These are phyloP conservation scores for Brenthis daphne DNA, from an alignment of 2,888 invertebrate species.

Conservation along the genomic window DNA sequence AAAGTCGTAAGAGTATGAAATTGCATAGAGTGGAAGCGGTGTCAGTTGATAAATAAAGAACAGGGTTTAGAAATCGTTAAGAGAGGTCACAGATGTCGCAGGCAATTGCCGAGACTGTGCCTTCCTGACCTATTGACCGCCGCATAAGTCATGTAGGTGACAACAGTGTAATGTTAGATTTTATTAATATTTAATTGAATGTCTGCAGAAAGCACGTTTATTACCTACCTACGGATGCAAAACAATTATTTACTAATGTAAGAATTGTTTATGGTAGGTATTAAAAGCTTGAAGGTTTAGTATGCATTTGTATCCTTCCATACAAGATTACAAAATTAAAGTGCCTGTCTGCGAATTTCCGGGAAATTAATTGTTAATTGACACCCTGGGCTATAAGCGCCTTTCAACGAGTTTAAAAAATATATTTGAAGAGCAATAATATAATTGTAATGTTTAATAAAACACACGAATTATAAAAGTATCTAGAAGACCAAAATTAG, in stretches of 20 bases:
- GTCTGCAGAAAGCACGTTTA: conserved; percentile 7
- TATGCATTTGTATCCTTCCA: too few species aligned
- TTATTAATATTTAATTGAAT: conserved; percentile 20
- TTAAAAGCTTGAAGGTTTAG: too few species aligned
- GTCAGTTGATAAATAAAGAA: conserved; percentile 32
- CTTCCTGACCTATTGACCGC: conserved; percentile 27
- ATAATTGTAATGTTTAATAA: too few species aligned
- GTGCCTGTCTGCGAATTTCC: too few species aligned
- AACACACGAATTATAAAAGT: too few species aligned
- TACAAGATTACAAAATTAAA: too few species aligned
- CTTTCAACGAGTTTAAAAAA: too few species aligned
- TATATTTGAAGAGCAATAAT: too few species aligned
- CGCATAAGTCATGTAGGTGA: conserved; percentile 14
- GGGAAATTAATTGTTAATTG: too few species aligned
- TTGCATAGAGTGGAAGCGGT: conserved; percentile 20
- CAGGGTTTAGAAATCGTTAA: conserved; percentile 19
- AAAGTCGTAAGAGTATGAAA: conserved; percentile 27
- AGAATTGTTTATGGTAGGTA: not conserved
- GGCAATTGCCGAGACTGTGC: conserved; percentile 16
- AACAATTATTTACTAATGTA: conserved; percentile 1
- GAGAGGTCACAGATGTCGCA: conserved; percentile 19
- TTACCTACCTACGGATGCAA: conserved; percentile 1
- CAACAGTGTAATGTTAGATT: conserved; percentile 15
- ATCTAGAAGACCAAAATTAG: too few species aligned
- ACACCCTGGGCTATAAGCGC: too few species aligned